Evolutionary conservation across 2,797 vertebrate species (phyloP).

Genomic region (Melanotaenia trifasciata): DNA sequence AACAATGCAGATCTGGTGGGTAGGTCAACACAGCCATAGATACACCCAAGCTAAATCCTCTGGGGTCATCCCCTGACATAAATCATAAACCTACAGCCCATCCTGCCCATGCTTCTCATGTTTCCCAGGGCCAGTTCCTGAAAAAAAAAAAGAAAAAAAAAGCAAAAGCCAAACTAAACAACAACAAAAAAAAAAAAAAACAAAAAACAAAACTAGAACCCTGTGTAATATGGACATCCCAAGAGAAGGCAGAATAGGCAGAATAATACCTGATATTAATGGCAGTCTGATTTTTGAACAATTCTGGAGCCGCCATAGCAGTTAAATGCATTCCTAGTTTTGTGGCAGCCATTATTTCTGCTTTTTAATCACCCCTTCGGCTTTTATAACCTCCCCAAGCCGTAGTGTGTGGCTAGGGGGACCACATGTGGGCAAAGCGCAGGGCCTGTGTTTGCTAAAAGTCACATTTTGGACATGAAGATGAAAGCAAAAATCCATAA

Average conservation of each 20-base stretch:
- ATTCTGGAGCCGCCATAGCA: conserved; percentile 71
- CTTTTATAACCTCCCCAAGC: conserved; percentile 84
- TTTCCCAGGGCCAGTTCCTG: conserved; percentile 54
- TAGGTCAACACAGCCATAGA: conserved; percentile 67
- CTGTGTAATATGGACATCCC: conserved; percentile 37
- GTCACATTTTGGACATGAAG: conserved; percentile 12
- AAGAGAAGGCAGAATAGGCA: conserved; percentile 55
- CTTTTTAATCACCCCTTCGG: conserved; percentile 84
- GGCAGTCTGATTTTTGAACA: conserved; percentile 65
- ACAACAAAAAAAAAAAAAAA: background rate
- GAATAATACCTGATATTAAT: conserved; percentile 76
- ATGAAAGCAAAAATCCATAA: conserved; percentile 9
- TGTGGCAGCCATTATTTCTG: conserved; percentile 86
- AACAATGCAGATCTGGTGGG: conserved; percentile 75
- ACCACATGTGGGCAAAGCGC: conserved; percentile 81
- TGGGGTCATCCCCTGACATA: conserved; percentile 68
- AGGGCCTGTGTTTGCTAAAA: conserved; percentile 43
- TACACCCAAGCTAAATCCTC: conserved; percentile 58
- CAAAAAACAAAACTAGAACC: conserved; percentile 12
- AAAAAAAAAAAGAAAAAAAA: conserved; percentile 29
- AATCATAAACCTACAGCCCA: conserved; percentile 65
- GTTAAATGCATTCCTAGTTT: conserved; percentile 86
- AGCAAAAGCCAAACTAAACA: no score
- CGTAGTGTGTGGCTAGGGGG: conserved; percentile 79
- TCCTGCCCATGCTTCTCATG: conserved; percentile 55